Conservation (phyloP, 2,888 invertebrate genomes). For the Morpho helenor region DNA sequence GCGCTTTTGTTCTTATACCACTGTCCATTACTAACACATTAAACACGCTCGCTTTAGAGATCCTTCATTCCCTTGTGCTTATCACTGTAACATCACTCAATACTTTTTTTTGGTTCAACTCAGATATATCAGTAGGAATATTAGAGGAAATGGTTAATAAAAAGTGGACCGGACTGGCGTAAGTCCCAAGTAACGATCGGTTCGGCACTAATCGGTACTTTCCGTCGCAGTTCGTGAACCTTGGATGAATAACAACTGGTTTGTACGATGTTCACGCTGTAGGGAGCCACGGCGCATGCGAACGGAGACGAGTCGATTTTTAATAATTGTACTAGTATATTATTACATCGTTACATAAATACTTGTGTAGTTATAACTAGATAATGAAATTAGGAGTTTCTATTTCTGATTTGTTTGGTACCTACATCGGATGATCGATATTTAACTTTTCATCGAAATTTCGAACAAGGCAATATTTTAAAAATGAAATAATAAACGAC, state of each 20-base stretch:
- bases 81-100: slow-evolving; percentile 39
- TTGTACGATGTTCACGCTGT: slow-evolving; percentile 43
- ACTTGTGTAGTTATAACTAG: slow-evolving; percentile 17
- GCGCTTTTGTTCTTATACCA: slow-evolving; percentile 12
- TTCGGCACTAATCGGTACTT: slow-evolving; percentile 68
- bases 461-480: too few species aligned
- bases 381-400: slow-evolving; percentile 21
- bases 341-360: slow-evolving; percentile 22
- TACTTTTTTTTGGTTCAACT: slow-evolving; percentile 36
- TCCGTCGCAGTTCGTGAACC: slow-evolving; percentile 46
- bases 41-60: slow-evolving; percentile 12
- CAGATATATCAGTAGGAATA: slow-evolving; percentile 47
- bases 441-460: neutral
- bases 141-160: slow-evolving; percentile 69
- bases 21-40: slow-evolving; percentile 23
- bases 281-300: slow-evolving; percentile 50
- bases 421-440: neutral
- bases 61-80: slow-evolving; percentile 7
- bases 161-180: slow-evolving; percentile 55
- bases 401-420: slow-evolving; percentile 10
- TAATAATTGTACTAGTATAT: slow-evolving; percentile 13
- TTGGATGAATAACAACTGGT: slow-evolving; percentile 24
- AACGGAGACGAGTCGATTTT: slow-evolving; percentile 21
- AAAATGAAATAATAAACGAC: too few species aligned
- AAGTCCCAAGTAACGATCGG: slow-evolving; percentile 47